Conservation (phyloP, 2,113 vertebrate genomes). For the Phyllostomus hastatus region DNA sequence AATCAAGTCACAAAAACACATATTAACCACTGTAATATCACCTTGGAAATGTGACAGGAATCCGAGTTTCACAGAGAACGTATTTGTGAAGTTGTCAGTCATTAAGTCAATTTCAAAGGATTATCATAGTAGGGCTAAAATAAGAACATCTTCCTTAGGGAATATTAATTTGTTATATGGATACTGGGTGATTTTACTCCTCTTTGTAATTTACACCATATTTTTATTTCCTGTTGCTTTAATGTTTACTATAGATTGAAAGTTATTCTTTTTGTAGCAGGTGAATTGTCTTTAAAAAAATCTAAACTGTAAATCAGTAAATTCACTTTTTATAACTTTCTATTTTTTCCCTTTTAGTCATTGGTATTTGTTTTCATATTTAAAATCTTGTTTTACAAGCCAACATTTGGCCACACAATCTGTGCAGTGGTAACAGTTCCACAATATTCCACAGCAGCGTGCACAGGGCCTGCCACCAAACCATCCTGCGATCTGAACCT, state of each 20-base stretch:
- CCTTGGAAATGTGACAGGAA: conserved; percentile 16
- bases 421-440: neutral
- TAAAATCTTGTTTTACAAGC: conserved; percentile 10
- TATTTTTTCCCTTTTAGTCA: neutral
- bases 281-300: neutral
- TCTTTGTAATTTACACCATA: conserved; percentile 15
- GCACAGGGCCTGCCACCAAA: neutral
- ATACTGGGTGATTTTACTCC: conserved; percentile 4
- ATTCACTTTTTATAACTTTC: neutral
- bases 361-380: conserved; percentile 5
- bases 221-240: neutral
- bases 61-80: conserved; percentile 9
- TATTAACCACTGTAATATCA: neutral
- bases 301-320: neutral
- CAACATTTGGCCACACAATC: neutral
- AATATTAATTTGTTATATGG: neutral
- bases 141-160: neutral
- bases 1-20: neutral
- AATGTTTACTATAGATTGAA: neutral
- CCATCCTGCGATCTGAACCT: neutral
- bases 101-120: conserved; percentile 38
- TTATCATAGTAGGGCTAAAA: neutral
- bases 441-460: neutral
- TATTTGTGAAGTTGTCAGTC: conserved; percentile 16
- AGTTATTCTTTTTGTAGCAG: neutral